Base-by-base conservation (phyloP, 2,797 vertebrate genomes). In the Ceryle rudis region DNA sequence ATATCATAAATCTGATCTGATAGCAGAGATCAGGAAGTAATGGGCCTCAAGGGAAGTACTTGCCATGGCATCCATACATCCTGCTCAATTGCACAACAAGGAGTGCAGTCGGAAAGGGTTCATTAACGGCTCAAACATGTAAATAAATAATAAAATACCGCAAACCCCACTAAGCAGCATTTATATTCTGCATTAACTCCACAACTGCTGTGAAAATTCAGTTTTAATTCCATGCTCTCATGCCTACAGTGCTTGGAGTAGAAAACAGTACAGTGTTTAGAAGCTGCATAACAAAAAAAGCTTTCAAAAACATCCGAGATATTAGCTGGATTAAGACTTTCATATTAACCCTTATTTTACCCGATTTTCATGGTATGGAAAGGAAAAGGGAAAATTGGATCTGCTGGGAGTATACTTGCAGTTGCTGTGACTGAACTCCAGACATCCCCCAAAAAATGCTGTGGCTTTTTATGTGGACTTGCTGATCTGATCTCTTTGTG, bases 1-100 rank as follows among this genome's bases (percentile, higher is more conserved):
- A 77, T 10, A 2, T 47, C 82, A 60, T 91, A 86, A 81, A 95
- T 44, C 49, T 81, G 89, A 67, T 94, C 75, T 92, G 77, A 84
- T 54, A 87, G 44, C 78, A 92, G 75, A 90, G 17, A 67, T 79
- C 65, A 85, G 69, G 21, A 91, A 65, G 66, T 14, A 85, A 90
- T 22, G 70, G 35, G 65, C 20, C 39, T 33, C 87, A 26, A 35
- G 44, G 51, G 71, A 90, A 92, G 22, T 21, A 72, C 5, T 2
- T 23, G 6, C 29, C 85, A 52, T 26, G 54, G 28, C 10, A 8
- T 84, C 33, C 78, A 44, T 66, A 42, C n/a, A 62, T 20, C 37
- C 83, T 65, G 54, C 35, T 90, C 57, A 90, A 95, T 29, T 66
- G 42, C 70, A 64, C 37, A 93, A 61, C 21, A 46, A 51, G 46